Percentiles rank a stretch among this genome's conserved stretches.
Evolutionary conservation across 2,113 vertebrate species (phyloP).

Genomic region (Paracanthobrama guichenoti): DNA sequence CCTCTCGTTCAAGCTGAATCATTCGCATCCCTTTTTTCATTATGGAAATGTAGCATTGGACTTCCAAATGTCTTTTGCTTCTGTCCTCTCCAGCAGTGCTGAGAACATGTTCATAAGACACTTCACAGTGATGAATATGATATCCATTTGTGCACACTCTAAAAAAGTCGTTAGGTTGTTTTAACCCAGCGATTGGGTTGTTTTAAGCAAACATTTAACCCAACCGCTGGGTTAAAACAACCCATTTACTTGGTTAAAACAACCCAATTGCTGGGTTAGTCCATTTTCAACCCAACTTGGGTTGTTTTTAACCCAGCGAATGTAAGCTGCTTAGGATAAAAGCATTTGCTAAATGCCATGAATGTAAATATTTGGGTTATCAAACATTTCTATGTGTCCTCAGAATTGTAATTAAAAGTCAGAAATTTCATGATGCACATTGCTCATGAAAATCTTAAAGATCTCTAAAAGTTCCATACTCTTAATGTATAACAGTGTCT

Average conservation of each 20-base stretch:
- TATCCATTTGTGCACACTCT: background rate
- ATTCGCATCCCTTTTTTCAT: background rate
- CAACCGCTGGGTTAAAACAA: too few relatives aligned
- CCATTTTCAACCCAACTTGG: too few relatives aligned
- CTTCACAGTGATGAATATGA: background rate
- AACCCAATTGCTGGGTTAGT: too few relatives aligned
- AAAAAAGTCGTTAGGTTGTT: too few relatives aligned
- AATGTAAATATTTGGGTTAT: background rate
- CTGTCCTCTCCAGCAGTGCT: background rate
- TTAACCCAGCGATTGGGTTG: too few relatives aligned
- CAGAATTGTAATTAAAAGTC: background rate
- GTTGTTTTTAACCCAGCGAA: too few relatives aligned
- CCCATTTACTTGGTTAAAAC: too few relatives aligned
- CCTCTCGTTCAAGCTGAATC: conserved; percentile 50
- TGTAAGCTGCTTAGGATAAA: background rate
- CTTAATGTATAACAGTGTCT: background rate
- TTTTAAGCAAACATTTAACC: too few relatives aligned
- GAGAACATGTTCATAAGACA: conserved; percentile 19
- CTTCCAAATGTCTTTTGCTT: conserved; percentile 11
- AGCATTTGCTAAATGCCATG: background rate
- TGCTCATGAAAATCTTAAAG: background rate
- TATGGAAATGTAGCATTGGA: background rate
- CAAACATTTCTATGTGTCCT: background rate
- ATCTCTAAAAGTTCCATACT: background rate
- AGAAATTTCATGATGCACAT: background rate